Percentiles rank a stretch among this genome's conserved stretches.
phyloP scores from a whole-genome alignment of 1,140 invertebrate species.

The Mamestra configurata region DNA sequence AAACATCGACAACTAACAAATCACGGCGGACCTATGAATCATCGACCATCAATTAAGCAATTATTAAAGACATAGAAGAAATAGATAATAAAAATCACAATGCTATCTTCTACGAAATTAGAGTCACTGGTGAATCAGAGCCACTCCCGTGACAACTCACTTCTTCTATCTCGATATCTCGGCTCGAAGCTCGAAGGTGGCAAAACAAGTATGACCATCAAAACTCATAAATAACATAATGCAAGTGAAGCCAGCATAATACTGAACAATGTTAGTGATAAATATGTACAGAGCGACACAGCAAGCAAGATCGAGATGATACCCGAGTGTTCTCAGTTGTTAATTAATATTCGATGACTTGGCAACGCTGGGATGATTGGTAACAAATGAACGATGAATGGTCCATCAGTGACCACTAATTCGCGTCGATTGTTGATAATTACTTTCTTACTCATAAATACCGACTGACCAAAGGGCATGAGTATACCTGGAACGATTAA shows the following conservation, averaged over 20 bases:
- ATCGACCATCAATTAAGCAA: constrained; percentile 80
- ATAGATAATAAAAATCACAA: constrained; percentile 77
- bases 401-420: constrained; percentile 62
- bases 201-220: constrained; percentile 74
- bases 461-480: not conserved
- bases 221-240: constrained; percentile 69
- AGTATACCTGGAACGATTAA: not conserved
- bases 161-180: constrained; percentile 78
- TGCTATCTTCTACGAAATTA: constrained; percentile 76
- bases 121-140: constrained; percentile 72
- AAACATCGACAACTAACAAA: constrained; percentile 83
- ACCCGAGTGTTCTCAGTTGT: constrained; percentile 56
- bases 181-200: constrained; percentile 72
- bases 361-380: constrained; percentile 59
- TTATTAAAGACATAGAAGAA: constrained; percentile 64
- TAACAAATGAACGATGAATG: constrained; percentile 52
- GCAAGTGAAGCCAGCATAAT: constrained; percentile 64
- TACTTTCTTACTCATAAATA: not conserved
- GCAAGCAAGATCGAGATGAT: constrained; percentile 54
- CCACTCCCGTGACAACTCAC: constrained; percentile 76
- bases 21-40: constrained; percentile 76
- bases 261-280: constrained; percentile 75
- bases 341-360: constrained; percentile 82
- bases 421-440: constrained; percentile 67
- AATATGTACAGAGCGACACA: constrained; percentile 60